A percentile compares a stretch with the other conserved stretches of the same genome.
Evolutionary conservation across 2,888 invertebrate species (phyloP).

Genomic region (Rambutsinella grinnellia): DNA sequence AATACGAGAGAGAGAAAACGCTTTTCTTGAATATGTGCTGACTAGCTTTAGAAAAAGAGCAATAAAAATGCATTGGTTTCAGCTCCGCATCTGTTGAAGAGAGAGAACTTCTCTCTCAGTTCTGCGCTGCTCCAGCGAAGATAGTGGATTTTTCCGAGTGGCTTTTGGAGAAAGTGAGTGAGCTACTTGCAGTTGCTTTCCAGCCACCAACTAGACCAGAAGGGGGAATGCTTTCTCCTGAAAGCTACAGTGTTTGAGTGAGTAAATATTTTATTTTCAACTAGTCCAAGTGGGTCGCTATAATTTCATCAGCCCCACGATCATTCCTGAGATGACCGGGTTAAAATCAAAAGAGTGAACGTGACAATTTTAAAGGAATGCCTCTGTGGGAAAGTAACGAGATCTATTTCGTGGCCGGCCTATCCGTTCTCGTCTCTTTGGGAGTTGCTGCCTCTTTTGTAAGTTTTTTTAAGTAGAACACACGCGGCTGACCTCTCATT

Average conservation of each 20-base stretch:
- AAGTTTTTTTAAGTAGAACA: no score
- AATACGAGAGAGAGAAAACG: background rate
- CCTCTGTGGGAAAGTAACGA: conserved; percentile 54
- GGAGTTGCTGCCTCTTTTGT: conserved; percentile 43
- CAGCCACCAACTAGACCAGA: conserved; percentile 33
- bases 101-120: background rate
- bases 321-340: no score
- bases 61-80: background rate
- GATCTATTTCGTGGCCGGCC: conserved; percentile 50
- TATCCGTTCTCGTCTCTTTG: conserved; percentile 50
- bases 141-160: background rate
- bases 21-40: background rate
- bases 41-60: background rate
- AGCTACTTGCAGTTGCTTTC: conserved; percentile 44
- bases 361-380: conserved; percentile 22
- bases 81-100: background rate
- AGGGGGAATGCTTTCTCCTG: no score
- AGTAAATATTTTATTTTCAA: background rate
- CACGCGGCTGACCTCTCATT: no score
- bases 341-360: background rate
- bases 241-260: background rate
- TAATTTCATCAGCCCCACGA: no score
- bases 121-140: background rate
- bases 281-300: no score
- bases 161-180: conserved; percentile 15